Conservation (phyloP, 2,113 vertebrate genomes). For the Hemicordylus capensis region DNA sequence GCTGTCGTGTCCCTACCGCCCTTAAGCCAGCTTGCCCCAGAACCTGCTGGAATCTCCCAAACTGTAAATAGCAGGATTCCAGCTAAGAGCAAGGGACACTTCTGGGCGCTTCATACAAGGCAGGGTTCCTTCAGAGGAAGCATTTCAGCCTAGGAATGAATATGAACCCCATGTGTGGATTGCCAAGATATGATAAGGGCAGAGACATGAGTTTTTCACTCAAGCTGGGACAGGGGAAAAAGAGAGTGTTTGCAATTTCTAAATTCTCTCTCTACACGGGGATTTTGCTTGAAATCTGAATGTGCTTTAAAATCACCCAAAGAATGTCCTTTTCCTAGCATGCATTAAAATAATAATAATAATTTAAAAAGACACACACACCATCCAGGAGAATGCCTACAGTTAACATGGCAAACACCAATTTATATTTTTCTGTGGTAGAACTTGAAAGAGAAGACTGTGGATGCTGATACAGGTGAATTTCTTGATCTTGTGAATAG, state of each 20-base stretch:
- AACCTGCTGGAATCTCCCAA: too few species aligned
- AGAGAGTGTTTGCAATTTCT: neutral
- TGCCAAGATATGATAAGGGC: neutral
- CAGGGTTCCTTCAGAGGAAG: neutral
- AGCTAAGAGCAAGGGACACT: too few species aligned
- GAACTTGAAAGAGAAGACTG: too few species aligned
- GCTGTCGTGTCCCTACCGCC: too few species aligned
- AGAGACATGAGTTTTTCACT: neutral
- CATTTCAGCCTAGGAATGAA: neutral
- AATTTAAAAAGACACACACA: too few species aligned
- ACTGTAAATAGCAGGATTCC: too few species aligned
- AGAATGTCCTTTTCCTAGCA: neutral
- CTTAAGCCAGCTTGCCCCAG: too few species aligned
- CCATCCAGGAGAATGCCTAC: neutral
- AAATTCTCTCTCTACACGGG: neutral
- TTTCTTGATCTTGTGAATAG: too few species aligned
- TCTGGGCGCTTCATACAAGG: neutral
- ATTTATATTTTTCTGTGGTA: neutral
- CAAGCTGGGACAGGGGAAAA: neutral
- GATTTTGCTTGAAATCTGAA: neutral
- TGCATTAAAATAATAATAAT: too few species aligned
- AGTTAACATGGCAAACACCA: neutral
- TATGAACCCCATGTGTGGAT: too few species aligned
- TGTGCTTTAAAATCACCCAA: neutral
- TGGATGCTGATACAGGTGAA: too few species aligned